Base-by-base conservation (phyloP, 2,888 invertebrate species). In the Operophtera brumata region DNA sequence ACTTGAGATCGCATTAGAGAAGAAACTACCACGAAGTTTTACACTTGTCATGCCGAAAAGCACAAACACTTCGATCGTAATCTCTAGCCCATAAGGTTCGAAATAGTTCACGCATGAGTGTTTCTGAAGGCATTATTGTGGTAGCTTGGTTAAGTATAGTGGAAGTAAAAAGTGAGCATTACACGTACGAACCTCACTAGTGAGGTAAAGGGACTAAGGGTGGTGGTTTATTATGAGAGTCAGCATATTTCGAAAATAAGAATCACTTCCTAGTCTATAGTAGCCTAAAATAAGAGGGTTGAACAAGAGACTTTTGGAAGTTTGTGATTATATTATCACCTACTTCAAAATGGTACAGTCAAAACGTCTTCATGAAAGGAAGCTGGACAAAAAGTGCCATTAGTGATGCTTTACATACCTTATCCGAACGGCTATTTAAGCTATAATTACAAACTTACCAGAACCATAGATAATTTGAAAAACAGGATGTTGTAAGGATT, bases 1-100 rank as follows among this genome's bases (percentile, higher is more conserved):
- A 66, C 67, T 64, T 65, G 63, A 70, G 64, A 73, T 73, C 67
- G 67, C 69, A 73, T 75, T 75, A 75, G 67, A 62, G 52, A 58
- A 55, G 64, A 61, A 69, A 71, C 69, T 43, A 67, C 62, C 66
- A 61, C 36, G 30, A 34, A 47, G 14, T 39, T 50, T 47, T 57
- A 28, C 50, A 41, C 9, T 48, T 44, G 6, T 5, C 14, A 37
- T 45, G 26, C 4, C 6, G 12, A 26, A 37, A 36, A 46, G 8
- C n/a, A 1, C 11, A 8, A 25, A 20, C 1, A 6, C 8, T 13
- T 28, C 32, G 12, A 9, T 12, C 44, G 28, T 41, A 53, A 40
- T 1, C 0, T 6, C 10, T 0, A n/a, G 5, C 25, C 0, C 0
- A 5, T 53, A 62, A 53, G 40, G 56, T 59, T 41, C 6, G 39